Evolutionary conservation across 2,888 invertebrate genomes (phyloP), one percentile per base, ranked within the genome.

Genomic region (Cotesia congregata): DNA sequence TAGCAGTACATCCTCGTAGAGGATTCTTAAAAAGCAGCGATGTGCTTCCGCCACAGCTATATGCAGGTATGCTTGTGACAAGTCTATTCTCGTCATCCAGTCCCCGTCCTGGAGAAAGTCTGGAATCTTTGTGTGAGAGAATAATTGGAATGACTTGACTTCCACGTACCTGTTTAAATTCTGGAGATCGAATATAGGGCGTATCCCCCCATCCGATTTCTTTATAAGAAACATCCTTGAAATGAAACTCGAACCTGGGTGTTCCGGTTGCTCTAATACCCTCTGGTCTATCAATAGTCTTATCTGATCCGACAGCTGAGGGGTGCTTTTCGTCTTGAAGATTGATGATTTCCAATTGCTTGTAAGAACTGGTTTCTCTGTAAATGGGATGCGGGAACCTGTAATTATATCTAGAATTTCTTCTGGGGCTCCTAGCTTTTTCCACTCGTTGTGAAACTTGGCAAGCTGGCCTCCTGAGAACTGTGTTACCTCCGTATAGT

Each of bases 171-270:
- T 39, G 38, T 68, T 68, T 5, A 68, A 40, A 15, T 80, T 81
- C 84, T 86, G 38, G 85, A 82, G 72, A 90, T 80, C 15, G 90
- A 90, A 67, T 88, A 90, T 81, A 90, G 90, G 79, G 89, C 86
- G 68, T 15, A 76, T 15, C n/a, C 60, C 74, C 38, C 77, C 20
- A 1, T 20, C 1, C 1, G 20, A 20, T 20, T 20, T 20, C 20
- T 20, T 20, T 20, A 20, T 20, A 0, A 20, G 20, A 0, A 20
- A 20, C 20, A 20, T 20, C 20, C n/a, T n/a, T n/a, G n/a, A n/a
- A n/a, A n/a, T n/a, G n/a, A n/a, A n/a, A n/a, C n/a, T n/a, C n/a
- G n/a, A n/a, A n/a, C n/a, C n/a, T n/a, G n/a, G n/a, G n/a, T n/a
- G n/a, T n/a, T n/a, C n/a, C n/a, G n/a, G n/a, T n/a, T n/a, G n/a